Percentiles rank a stretch among this genome's conserved stretches.
Evolutionary conservation across 2,888 invertebrate species (phyloP).

Genomic region (Lycia hirtaria): DNA sequence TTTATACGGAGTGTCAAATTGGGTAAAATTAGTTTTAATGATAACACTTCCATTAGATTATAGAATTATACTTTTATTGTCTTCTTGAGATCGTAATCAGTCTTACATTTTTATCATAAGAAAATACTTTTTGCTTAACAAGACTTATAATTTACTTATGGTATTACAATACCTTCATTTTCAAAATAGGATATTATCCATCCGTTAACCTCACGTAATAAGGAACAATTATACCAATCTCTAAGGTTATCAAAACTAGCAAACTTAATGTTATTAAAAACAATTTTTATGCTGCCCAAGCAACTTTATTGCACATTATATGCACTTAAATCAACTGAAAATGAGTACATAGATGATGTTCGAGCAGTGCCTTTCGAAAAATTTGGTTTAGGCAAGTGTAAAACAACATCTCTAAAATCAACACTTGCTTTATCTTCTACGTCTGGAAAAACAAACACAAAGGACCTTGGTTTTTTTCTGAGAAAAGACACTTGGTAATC

Average conservation of each 20-base stretch:
- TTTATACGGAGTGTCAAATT: conserved; percentile 39
- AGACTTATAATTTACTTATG: no score
- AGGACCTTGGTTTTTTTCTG: conserved; percentile 23
- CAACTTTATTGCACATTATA: conserved; percentile 41
- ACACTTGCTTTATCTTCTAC: conserved; percentile 41
- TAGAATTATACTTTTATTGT: conserved; percentile 39
- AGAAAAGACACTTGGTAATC: conserved; percentile 4
- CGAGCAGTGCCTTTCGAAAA: conserved; percentile 44
- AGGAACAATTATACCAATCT: no score
- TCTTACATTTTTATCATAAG: no score
- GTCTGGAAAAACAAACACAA: conserved; percentile 39
- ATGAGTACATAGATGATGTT: conserved; percentile 38
- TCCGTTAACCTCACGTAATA: no score
- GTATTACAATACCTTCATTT: no score
- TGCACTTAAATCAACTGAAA: conserved; percentile 42
- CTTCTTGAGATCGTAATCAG: no score
- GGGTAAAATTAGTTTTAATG: conserved; percentile 36
- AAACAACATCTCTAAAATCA: conserved; percentile 46
- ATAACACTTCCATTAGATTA: conserved; percentile 37
- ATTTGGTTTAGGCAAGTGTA: conserved; percentile 44
- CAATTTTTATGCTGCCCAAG: conserved; percentile 34
- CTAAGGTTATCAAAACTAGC: conserved; percentile 36
- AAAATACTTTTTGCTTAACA: no score
- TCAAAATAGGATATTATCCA: no score
- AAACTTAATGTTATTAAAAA: conserved; percentile 36